Conservation (phyloP, 2,888 invertebrate genomes). For the Megalurothrips usitatus region DNA sequence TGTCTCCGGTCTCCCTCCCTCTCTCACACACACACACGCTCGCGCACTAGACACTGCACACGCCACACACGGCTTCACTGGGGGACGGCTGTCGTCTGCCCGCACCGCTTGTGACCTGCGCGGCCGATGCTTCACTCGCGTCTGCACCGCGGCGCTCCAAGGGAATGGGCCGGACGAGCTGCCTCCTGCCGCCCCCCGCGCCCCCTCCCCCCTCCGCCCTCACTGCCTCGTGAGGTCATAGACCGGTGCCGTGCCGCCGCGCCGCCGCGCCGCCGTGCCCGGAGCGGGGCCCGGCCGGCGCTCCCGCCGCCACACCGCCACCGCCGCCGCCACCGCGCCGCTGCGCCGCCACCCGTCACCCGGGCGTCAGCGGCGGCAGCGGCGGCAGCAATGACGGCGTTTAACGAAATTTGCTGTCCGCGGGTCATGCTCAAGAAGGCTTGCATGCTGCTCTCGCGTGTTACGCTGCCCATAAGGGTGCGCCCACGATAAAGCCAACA, state of each 20-base stretch:
- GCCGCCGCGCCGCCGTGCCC: not conserved
- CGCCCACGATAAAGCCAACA: no score
- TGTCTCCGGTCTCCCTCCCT: not conserved
- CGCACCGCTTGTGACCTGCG: not conserved
- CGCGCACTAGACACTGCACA: not conserved
- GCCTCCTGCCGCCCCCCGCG: not conserved
- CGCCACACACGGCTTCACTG: not conserved
- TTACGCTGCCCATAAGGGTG: no score
- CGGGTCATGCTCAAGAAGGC: no score
- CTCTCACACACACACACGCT: not conserved
- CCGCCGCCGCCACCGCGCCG: not conserved
- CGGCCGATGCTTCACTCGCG: not conserved
- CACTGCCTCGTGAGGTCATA: constrained; percentile 15
- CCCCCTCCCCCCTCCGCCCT: not conserved
- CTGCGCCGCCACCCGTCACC: no score
- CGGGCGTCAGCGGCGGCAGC: no score
- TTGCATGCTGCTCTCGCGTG: no score
- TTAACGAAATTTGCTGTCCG: no score
- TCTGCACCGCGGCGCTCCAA: not conserved
- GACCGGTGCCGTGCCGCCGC: constrained; percentile 7
- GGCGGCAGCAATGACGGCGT: no score
- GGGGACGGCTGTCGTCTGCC: not conserved
- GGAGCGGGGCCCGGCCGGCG: not conserved
- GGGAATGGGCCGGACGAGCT: not conserved
- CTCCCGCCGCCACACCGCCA: not conserved